Evolutionary conservation across 2,888 invertebrate genomes (phyloP), one percentile per base, ranked within the genome.

Genomic region (Thecocarcelia acutangulata): DNA sequence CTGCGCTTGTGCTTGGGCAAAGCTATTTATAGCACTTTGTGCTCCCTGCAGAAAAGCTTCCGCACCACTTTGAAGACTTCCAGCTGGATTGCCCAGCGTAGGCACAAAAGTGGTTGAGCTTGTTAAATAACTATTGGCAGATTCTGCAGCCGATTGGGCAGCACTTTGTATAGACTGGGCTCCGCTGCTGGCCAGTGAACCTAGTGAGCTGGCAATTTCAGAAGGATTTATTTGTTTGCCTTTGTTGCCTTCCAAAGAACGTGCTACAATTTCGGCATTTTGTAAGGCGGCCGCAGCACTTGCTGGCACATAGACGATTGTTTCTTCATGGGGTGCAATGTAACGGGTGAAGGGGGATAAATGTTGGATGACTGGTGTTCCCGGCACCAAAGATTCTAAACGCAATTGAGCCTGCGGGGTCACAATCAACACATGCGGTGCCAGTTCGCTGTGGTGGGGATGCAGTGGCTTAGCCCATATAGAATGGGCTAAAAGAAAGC

Each of bases 391-490:
- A 9, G 90, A 88, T 69, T 90, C 90, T 74, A 91, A 81, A 58
- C 88, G 90, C 44, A 90, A 85, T 84, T 91, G 90, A 0, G 90
- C 89, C 80, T 90, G 90, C 6, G 90, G 90, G 17, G 89, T 90
- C 17, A 90, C 87, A 78, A 90, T 89, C 42, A 90, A 86, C 80
- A 90, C 88, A 61, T 90, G 90, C 83, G 88, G 87, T 33, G 79
- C 74, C 48, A 85, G 5, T 11, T 85, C 85, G 1, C 72, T 74
- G 8, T 70, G 78, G n/a, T 76, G 78, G 19, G 63, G 58, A 66
- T 85, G 85, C 56, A 87, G 28, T 83, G 85, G 88, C 83, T 77
- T 85, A 74, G 79, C 84, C 86, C 86, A 87, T 33, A 82, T 83
- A 61, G 85, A 84, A 66, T 84, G 84, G 66, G 63, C 61, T 84